Evolutionary conservation across 2,113 vertebrate species (phyloP).

Genomic region (Herpailurus yagouaroundi): DNA sequence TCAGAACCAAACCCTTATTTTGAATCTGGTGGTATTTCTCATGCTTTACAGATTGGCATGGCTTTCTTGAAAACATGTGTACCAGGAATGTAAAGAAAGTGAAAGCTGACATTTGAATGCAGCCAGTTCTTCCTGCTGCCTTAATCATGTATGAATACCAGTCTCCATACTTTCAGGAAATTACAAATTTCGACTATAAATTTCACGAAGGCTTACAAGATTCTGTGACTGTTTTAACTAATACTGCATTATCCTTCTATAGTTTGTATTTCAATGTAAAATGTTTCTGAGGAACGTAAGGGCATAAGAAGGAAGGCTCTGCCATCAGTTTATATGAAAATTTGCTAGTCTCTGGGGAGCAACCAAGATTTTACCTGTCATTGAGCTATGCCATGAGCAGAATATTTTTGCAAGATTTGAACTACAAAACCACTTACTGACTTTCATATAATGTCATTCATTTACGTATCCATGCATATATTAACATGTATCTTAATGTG

Average conservation of each 20-base stretch:
- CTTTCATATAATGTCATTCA: constrained; percentile 54
- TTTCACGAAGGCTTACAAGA: constrained; percentile 2
- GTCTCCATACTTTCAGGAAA: not conserved
- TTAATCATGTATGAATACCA: not conserved
- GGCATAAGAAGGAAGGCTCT: constrained; percentile 29
- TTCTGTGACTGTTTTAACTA: constrained; percentile 42
- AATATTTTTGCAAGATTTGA: constrained; percentile 66
- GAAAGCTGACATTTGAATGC: constrained; percentile 5
- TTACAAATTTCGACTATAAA: constrained; percentile 49
- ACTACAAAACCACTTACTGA: constrained; percentile 49
- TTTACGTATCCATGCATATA: constrained; percentile 11
- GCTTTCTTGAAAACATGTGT: not conserved
- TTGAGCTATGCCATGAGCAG: constrained; percentile 44
- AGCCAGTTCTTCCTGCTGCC: not conserved
- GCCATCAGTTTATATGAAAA: constrained; percentile 51
- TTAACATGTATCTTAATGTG: not conserved
- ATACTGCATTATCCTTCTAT: not conserved
- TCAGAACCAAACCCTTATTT: not conserved
- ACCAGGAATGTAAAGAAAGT: not conserved
- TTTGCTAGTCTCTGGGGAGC: constrained; percentile 52
- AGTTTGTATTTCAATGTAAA: constrained; percentile 66
- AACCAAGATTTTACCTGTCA: constrained; percentile 56
- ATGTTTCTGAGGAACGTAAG: constrained; percentile 50
- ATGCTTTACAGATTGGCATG: not conserved
- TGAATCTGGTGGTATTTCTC: not conserved